These are phyloP conservation scores for Coluber constrictor DNA, from an alignment of 2,797 vertebrate species.

Conservation along the genomic window DNA sequence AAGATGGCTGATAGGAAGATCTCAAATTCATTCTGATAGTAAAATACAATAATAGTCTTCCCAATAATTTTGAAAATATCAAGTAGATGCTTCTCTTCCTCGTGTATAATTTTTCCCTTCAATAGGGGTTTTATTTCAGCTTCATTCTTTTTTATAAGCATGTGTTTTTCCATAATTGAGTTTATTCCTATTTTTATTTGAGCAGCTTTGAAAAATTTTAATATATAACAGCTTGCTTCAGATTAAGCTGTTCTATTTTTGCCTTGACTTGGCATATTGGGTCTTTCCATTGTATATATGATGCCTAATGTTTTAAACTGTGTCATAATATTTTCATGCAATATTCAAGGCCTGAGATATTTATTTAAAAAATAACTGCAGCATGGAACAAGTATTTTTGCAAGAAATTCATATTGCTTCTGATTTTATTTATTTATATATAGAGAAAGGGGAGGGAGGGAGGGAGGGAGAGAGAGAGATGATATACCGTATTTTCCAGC, in stretches of 20 bases:
- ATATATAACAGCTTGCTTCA: not conserved
- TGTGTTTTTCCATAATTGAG: not conserved
- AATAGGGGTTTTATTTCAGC: not conserved
- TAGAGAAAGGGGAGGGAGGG: no score
- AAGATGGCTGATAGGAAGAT: no score
- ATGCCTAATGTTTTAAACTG: not conserved
- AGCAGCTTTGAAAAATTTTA: not conserved
- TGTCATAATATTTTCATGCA: not conserved
- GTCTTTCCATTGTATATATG: not conserved
- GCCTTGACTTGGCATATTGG: not conserved
- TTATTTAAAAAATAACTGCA: not conserved
- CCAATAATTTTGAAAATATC: not conserved
- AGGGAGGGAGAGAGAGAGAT: no score
- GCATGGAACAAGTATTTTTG: not conserved
- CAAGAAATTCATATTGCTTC: not conserved
- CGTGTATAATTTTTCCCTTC: not conserved
- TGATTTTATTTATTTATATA: not conserved
- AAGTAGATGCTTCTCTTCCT: not conserved
- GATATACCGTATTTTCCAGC: no score
- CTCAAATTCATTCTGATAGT: not conserved
- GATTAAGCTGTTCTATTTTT: not conserved
- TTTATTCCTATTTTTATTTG: not conserved
- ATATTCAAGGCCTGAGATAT: not conserved
- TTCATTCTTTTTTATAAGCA: not conserved
- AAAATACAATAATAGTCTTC: not conserved